phyloP scores from a whole-genome alignment of 2,888 invertebrate species.

The Nomada hirtipes region DNA sequence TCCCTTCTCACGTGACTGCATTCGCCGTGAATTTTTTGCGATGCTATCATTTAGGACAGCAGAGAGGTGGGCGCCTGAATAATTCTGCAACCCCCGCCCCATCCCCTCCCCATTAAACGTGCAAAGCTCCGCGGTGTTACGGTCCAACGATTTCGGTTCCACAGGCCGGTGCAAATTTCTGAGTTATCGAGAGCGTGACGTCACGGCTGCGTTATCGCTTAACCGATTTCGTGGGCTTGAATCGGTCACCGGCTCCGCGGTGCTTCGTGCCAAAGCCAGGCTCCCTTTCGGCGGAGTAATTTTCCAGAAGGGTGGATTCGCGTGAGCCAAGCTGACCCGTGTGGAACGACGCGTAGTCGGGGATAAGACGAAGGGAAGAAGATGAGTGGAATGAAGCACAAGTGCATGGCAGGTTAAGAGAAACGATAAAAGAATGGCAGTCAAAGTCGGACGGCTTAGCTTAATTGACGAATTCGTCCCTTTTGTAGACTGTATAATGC shows the following conservation, averaged over 20 bases:
- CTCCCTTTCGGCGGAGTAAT: conserved; percentile 70
- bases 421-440: too few species aligned
- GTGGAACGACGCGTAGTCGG: conserved; percentile 7
- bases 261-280: conserved; percentile 12
- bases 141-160: conserved; percentile 45
- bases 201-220: conserved; percentile 54
- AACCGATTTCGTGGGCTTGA: conserved; percentile 58
- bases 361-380: conserved; percentile 22
- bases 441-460: too few species aligned
- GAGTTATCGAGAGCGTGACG: conserved; percentile 67
- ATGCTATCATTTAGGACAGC: conserved; percentile 34
- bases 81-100: conserved; percentile 44
- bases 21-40: conserved; percentile 12
- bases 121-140: conserved; percentile 61
- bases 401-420: conserved; percentile 31
- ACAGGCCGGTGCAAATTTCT: conserved; percentile 60
- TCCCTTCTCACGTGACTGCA: background rate
- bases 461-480: too few species aligned
- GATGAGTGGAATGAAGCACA: conserved; percentile 13
- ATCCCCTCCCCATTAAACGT: conserved; percentile 46
- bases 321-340: conserved; percentile 28
- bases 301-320: conserved; percentile 72
- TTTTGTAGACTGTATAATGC: too few species aligned
- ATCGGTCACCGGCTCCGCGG: conserved; percentile 37
- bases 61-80: conserved; percentile 44